These are phyloP conservation scores for Amphiprion ocellaris DNA, from an alignment of 2,113 vertebrate genomes.

Conservation along the genomic window DNA sequence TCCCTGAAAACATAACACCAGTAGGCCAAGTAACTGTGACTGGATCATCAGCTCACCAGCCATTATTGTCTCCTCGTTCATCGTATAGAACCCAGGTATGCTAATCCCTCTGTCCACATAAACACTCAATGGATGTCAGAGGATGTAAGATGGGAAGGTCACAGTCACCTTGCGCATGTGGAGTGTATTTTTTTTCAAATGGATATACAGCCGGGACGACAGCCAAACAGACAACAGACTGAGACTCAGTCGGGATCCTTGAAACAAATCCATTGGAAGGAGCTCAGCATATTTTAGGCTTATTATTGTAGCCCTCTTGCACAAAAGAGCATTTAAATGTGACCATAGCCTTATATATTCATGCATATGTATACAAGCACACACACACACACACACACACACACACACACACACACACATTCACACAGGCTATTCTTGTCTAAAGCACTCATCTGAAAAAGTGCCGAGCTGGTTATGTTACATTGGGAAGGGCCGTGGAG, in stretches of 20 bases:
- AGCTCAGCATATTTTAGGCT: constrained; percentile 36
- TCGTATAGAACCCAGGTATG: constrained; percentile 45
- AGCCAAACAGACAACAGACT: constrained; percentile 38
- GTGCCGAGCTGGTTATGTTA: constrained; percentile 65
- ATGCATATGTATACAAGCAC: constrained; percentile 18
- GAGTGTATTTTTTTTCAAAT: constrained; percentile 2
- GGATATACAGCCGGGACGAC: constrained; percentile 40
- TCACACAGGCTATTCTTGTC: constrained; percentile 71
- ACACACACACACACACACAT: too few relatives aligned
- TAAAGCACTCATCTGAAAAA: constrained; percentile 57
- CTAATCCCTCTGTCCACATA: constrained; percentile 53
- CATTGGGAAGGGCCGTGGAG: constrained; percentile 45
- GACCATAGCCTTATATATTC: constrained; percentile 34
- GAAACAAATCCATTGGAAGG: constrained; percentile 43
- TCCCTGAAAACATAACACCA: constrained; percentile 70
- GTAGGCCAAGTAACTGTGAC: constrained; percentile 21
- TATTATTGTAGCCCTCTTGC: constrained; percentile 19
- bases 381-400: constrained; percentile 19
- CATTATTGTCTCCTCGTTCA: constrained; percentile 45
- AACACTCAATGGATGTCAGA: constrained; percentile 47
- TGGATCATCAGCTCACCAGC: constrained; percentile 48
- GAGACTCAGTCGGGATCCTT: constrained; percentile 34
- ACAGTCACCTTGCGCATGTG: constrained; percentile 71
- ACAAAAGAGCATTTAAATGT: constrained; percentile 45
- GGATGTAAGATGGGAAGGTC: constrained; percentile 52